Conservation (phyloP, 2,113 vertebrate species). For the Ictidomys tridecemlineatus region DNA sequence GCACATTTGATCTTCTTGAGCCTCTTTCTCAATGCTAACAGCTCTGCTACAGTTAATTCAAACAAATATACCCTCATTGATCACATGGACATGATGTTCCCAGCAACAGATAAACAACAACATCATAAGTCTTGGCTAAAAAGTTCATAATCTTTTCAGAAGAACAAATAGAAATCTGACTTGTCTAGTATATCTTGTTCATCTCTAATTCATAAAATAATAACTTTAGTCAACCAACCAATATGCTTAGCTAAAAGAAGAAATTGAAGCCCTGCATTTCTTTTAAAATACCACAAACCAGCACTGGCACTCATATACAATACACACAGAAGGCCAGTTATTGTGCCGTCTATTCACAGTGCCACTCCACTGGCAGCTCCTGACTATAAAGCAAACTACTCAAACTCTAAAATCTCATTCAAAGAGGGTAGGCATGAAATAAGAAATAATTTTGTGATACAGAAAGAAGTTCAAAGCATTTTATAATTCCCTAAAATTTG, state of each 20-base stretch:
- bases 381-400: background rate
- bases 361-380: background rate
- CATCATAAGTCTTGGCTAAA: background rate
- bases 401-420: conserved; percentile 30
- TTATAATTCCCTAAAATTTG: background rate
- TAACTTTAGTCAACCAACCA: background rate
- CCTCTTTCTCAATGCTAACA: background rate
- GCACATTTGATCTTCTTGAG: background rate
- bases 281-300: background rate
- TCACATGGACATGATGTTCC: background rate
- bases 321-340: background rate
- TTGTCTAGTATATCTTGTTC: background rate
- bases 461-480: conserved; percentile 8
- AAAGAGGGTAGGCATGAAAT: background rate
- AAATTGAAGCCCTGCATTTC: background rate
- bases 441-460: conserved; percentile 20
- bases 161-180: background rate
- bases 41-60: background rate
- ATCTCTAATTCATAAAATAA: background rate
- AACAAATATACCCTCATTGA: background rate
- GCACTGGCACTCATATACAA: background rate
- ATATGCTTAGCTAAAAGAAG: background rate
- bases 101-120: background rate
- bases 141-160: conserved; percentile 36
- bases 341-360: background rate